Evolutionary conservation across 2,888 invertebrate species (phyloP), one percentile per base, ranked within the genome.

Genomic region (Chloromyia formosa): DNA sequence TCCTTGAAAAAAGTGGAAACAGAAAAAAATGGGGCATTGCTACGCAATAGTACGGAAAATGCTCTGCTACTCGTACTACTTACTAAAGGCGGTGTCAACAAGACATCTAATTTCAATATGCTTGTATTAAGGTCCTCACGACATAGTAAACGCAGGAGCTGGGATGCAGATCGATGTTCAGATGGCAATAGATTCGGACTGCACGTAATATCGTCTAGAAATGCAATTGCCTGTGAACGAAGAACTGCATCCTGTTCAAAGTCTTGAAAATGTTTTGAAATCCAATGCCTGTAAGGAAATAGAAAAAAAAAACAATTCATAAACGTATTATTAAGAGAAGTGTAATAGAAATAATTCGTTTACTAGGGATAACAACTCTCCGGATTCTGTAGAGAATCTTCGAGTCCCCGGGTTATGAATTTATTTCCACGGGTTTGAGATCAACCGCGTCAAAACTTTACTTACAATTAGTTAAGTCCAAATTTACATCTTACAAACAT

Each of bases 211-310:
- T 96, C 95, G 80, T 95, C 95, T 68, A 96, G 87, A 83, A 96
- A 94, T 81, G 94, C 93, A 81, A 94, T 92, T 0, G 95, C 94
- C 80, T 93, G 86, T 23, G 89, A 89, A 77, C 93, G 92, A 75
- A 96, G 87, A 73, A 90, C 88, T 56, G 89, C 88, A 81, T 95
- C 92, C 14, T 89, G 89, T 86, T 94, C 94, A 84, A 95, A 95
- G 84, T 95, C 95, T 85, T 94, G 94, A 0, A 93, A 91, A 83
- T 96, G 95, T 84, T 96, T 96, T 0, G 94, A 94, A 42, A 94
- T 92, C 96, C 96, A 96, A 83, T 96, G 96, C 77, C 95, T 89
- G 78, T 27, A 79, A 79, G n/a, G n/a, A 72, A 22, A 49, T 2
- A 45, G 27, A 60, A 75, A 73, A 18, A 54, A 22, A 74, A 77